A percentile compares a stretch with the other conserved stretches of the same genome.
These are phyloP conservation scores for Cephalotes varians DNA, from an alignment of 2,888 invertebrate genomes.

Conservation along the genomic window DNA sequence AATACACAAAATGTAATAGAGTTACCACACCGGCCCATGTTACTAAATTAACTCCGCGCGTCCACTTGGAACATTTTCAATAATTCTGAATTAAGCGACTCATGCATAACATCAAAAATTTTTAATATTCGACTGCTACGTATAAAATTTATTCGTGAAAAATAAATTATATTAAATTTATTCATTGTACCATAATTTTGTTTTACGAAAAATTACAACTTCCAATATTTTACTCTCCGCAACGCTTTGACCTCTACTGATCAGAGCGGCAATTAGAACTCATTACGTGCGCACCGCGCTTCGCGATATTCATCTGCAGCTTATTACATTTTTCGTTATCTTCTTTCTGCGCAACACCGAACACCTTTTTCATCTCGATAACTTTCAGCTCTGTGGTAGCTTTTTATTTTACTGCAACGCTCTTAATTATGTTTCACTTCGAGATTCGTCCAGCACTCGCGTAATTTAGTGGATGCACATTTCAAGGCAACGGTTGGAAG, in stretches of 20 bases:
- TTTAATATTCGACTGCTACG: not conserved
- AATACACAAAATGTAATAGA: conserved; percentile 20
- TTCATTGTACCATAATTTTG: not conserved
- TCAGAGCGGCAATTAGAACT: not conserved
- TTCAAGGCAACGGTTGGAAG: not conserved
- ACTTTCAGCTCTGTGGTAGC: conserved; percentile 33
- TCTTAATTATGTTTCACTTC: conserved; percentile 41
- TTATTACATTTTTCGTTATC: conserved; percentile 16
- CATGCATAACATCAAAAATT: not conserved
- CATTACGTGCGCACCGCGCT: not conserved
- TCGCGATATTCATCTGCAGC: conserved; percentile 3
- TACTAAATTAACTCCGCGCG: conserved; percentile 14
- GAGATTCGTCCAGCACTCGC: conserved; percentile 8
- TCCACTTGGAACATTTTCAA: not conserved
- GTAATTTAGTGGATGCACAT: conserved; percentile 52
- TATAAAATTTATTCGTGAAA: not conserved
- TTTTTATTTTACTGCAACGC: conserved; percentile 52
- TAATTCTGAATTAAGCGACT: not conserved
- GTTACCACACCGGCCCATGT: not conserved
- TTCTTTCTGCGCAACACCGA: not conserved
- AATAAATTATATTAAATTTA: not conserved
- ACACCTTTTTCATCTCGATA: conserved; percentile 8
- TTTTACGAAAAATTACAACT: not conserved
- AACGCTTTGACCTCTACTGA: not conserved
- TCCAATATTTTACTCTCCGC: not conserved